These are phyloP conservation scores for Lomographa bimaculata DNA, from an alignment of 2,888 invertebrate genomes.

Conservation along the genomic window DNA sequence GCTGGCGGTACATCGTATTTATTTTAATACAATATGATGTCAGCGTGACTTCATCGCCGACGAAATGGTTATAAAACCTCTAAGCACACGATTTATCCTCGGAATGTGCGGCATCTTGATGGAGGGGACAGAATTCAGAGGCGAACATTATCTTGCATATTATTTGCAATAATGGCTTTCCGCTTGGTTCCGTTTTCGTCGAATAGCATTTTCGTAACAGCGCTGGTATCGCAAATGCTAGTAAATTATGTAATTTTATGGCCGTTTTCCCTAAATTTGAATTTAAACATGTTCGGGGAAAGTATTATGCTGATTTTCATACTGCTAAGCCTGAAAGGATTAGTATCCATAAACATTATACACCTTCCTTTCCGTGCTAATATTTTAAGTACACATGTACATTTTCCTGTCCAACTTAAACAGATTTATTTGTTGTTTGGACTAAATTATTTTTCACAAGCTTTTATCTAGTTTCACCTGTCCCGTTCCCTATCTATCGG, in stretches of 20 bases:
- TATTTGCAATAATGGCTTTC: slow-evolving; percentile 23
- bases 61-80: slow-evolving; percentile 25
- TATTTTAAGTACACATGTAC: no score
- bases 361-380: no score
- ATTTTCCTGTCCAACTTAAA: no score
- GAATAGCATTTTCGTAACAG: slow-evolving; percentile 17
- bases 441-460: no score
- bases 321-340: no score
- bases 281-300: slow-evolving; percentile 10
- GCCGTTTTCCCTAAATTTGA: slow-evolving; percentile 21
- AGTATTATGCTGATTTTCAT: slow-evolving; percentile 13
- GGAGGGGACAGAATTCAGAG: slow-evolving; percentile 10
- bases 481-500: no score
- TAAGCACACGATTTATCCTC: slow-evolving; percentile 29
- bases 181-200: slow-evolving; percentile 13
- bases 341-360: no score
- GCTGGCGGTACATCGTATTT: slow-evolving; percentile 34
- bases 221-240: slow-evolving; percentile 17
- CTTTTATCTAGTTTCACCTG: no score
- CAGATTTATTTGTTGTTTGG: no score
- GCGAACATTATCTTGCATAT: slow-evolving; percentile 17
- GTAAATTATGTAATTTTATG: slow-evolving; percentile 18
- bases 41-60: slow-evolving; percentile 30
- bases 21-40: slow-evolving; percentile 44
- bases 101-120: slow-evolving; percentile 16